Evolutionary conservation across 2,797 vertebrate species (phyloP).

Genomic region (Artibeus jamaicensis): DNA sequence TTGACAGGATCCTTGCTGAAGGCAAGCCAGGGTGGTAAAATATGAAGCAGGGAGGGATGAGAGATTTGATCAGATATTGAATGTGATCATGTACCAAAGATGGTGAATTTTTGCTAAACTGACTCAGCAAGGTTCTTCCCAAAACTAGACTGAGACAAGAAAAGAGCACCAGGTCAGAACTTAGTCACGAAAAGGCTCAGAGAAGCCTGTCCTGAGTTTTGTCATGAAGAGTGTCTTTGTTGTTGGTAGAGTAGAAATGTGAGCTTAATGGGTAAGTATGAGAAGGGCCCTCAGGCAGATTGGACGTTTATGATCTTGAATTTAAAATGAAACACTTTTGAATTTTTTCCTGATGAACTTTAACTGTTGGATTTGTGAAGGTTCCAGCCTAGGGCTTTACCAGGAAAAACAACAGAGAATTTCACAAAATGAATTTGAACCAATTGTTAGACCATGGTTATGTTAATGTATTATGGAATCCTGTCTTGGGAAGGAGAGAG

Average conservation of each 20-base stretch:
- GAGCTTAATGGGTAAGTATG: neutral
- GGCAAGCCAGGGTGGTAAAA: neutral
- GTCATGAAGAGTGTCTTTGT: neutral
- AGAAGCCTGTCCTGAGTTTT: neutral
- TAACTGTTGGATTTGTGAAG: neutral
- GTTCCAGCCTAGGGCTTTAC: neutral
- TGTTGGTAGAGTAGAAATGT: neutral
- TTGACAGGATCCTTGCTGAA: neutral
- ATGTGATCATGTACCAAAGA: neutral
- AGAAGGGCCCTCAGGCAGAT: neutral
- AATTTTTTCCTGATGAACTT: neutral
- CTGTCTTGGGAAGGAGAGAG: neutral
- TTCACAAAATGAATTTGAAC: neutral
- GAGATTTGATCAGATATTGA: neutral
- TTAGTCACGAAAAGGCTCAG: neutral
- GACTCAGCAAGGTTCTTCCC: neutral
- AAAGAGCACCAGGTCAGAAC: neutral
- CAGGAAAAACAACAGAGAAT: neutral
- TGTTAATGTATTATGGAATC: neutral
- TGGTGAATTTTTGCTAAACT: neutral
- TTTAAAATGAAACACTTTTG: constrained; percentile 15
- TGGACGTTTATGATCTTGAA: neutral
- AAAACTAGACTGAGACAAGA: neutral
- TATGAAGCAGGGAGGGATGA: neutral
- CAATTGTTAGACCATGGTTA: neutral